Percentiles rank a stretch among this genome's conserved stretches.
phyloP scores from a whole-genome alignment of 2,113 vertebrate species.

The Narcine bancroftii region DNA sequence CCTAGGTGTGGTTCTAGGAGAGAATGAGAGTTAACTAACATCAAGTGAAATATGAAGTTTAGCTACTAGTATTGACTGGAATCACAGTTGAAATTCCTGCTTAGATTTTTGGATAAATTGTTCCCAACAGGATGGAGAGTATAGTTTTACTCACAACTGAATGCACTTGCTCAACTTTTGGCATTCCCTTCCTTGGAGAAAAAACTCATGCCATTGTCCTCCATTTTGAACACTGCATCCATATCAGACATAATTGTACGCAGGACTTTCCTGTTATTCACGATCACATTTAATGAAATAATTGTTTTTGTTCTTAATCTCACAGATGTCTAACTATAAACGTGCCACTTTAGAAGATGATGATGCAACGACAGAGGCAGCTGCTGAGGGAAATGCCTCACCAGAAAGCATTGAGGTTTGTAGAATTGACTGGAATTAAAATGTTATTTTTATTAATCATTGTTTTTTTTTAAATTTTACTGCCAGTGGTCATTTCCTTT shows the following conservation, averaged over 20 bases:
- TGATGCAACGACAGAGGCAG: slow-evolving; percentile 63
- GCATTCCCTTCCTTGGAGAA: not conserved
- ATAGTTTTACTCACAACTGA: too few species aligned
- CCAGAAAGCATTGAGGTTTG: slow-evolving; percentile 79
- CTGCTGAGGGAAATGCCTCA: slow-evolving; percentile 62
- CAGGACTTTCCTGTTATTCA: not conserved
- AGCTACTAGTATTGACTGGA: not conserved
- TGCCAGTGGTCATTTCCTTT: not conserved
- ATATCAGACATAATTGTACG: not conserved
- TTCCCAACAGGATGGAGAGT: not conserved
- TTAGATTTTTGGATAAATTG: not conserved
- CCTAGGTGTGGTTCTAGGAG: not conserved
- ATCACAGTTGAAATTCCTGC: not conserved
- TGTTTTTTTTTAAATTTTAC: not conserved
- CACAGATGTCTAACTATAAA: slow-evolving; percentile 90
- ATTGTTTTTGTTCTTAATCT: not conserved
- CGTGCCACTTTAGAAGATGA: slow-evolving; percentile 85
- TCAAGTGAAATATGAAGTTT: not conserved
- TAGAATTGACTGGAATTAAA: slow-evolving; percentile 29
- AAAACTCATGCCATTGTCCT: not conserved
- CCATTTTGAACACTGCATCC: not conserved
- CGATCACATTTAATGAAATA: not conserved
- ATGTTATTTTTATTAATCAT: not conserved
- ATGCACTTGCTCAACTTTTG: not conserved
- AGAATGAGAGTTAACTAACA: not conserved